phyloP scores from a whole-genome alignment of 1,140 invertebrate species.

The Trichoplusia ni region DNA sequence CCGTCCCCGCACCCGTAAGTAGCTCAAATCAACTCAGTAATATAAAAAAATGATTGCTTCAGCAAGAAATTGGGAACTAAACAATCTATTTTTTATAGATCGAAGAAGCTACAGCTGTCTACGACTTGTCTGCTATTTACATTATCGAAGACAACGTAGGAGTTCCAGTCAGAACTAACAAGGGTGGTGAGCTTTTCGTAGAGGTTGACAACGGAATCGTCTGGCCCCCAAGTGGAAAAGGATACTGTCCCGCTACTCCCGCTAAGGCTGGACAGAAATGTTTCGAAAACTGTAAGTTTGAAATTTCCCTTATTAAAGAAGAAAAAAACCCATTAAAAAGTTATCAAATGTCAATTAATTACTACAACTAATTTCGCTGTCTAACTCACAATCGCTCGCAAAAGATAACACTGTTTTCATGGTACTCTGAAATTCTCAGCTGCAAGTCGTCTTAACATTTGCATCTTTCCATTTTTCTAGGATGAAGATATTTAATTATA shows the following conservation, averaged over 20 bases:
- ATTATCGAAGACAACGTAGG: not conserved
- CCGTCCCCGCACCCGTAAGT: not conserved
- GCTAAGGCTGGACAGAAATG: not conserved
- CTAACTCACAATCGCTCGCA: too few relatives aligned
- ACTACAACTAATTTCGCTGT: too few relatives aligned
- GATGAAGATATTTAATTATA: too few relatives aligned
- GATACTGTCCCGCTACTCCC: not conserved
- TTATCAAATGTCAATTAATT: too few relatives aligned
- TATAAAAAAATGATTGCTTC: not conserved
- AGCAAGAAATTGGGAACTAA: not conserved
- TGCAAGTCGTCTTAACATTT: too few relatives aligned
- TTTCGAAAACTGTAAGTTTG: conserved; percentile 6
- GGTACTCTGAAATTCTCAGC: too few relatives aligned
- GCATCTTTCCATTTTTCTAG: too few relatives aligned
- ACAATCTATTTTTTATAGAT: conserved; percentile 3
- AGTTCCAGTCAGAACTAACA: not conserved
- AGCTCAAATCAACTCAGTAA: not conserved
- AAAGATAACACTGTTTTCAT: too few relatives aligned
- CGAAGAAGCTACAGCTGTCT: not conserved
- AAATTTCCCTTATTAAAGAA: not conserved
- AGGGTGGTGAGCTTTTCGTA: not conserved
- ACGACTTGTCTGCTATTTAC: not conserved
- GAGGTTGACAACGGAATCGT: conserved; percentile 1
- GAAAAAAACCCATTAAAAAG: too few relatives aligned
- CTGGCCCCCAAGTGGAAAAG: conserved; percentile 3